Conservation (phyloP, 2,113 vertebrate species). For the Cnemophilus loriae region DNA sequence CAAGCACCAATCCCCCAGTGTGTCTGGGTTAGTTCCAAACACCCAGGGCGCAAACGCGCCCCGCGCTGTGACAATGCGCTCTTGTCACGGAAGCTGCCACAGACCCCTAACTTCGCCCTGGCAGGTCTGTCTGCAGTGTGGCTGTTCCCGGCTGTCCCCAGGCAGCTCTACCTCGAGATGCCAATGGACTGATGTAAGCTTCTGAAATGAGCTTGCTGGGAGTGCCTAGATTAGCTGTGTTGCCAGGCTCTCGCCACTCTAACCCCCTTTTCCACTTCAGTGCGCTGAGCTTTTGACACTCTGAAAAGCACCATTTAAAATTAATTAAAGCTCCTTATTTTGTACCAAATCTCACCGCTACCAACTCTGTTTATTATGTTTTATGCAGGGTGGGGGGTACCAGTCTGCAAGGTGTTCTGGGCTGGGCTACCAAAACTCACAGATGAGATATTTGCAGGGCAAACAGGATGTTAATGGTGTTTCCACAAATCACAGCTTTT, state of each 20-base stretch:
- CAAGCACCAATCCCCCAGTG: not conserved
- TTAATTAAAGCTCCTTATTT: constrained; percentile 93
- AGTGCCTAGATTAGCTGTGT: constrained; percentile 84
- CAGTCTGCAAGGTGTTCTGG: constrained; percentile 45
- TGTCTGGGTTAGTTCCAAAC: not conserved
- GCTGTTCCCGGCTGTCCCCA: constrained; percentile 50
- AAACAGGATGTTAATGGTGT: not conserved
- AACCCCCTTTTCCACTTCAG: constrained; percentile 91
- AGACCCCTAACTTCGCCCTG: not conserved
- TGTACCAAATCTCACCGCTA: constrained; percentile 76
- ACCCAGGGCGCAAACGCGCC: not conserved
- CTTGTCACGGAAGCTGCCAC: constrained; percentile 54
- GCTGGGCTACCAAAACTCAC: constrained; percentile 4
- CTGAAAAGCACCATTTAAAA: constrained; percentile 96
- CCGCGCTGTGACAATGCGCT: constrained; percentile 18
- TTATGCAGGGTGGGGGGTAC: constrained; percentile 43
- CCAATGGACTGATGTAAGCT: constrained; percentile 91
- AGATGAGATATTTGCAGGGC: not conserved
- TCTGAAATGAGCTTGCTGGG: constrained; percentile 83
- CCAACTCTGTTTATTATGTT: constrained; percentile 66
- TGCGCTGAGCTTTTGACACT: constrained; percentile 86
- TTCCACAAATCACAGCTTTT: not conserved
- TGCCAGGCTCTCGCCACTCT: constrained; percentile 88
- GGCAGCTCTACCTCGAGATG: constrained; percentile 77
- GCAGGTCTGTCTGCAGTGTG: constrained; percentile 12